Conservation (phyloP, 2,797 vertebrate species). For the Poeciliopsis paucimaculata region DNA sequence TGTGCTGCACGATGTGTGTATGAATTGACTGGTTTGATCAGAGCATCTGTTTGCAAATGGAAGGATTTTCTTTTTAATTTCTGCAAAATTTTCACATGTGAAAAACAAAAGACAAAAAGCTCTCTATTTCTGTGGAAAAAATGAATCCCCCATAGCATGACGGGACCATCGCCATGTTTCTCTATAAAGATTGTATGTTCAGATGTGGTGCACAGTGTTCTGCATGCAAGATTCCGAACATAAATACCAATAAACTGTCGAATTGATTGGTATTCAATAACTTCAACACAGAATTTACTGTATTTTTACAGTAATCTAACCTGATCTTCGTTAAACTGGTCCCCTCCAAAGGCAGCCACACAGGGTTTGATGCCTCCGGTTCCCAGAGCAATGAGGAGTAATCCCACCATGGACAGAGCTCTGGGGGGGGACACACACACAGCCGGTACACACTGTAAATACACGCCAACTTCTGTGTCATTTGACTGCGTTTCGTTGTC, state of each 20-base stretch:
- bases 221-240: not conserved
- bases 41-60: not conserved
- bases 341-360: slow-evolving; percentile 94
- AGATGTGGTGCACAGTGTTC: not conserved
- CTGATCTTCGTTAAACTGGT: slow-evolving; percentile 94
- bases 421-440: slow-evolving; percentile 61
- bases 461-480: not conserved
- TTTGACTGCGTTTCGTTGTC: not conserved
- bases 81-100: not conserved
- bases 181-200: not conserved
- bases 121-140: not conserved
- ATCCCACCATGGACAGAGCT: slow-evolving; percentile 86
- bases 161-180: not conserved
- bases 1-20: not conserved
- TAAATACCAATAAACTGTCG: not conserved
- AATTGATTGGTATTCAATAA: too few species aligned
- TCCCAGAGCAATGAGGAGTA: slow-evolving; percentile 90
- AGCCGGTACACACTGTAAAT: slow-evolving; percentile 1
- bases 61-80: not conserved
- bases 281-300: not conserved
- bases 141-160: not conserved
- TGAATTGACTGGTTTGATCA: not conserved
- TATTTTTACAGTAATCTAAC: slow-evolving; percentile 61
- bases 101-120: not conserved
- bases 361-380: slow-evolving; percentile 99